Base-by-base conservation (phyloP, 2,888 invertebrate genomes). In the Balanococcus diminutus region DNA sequence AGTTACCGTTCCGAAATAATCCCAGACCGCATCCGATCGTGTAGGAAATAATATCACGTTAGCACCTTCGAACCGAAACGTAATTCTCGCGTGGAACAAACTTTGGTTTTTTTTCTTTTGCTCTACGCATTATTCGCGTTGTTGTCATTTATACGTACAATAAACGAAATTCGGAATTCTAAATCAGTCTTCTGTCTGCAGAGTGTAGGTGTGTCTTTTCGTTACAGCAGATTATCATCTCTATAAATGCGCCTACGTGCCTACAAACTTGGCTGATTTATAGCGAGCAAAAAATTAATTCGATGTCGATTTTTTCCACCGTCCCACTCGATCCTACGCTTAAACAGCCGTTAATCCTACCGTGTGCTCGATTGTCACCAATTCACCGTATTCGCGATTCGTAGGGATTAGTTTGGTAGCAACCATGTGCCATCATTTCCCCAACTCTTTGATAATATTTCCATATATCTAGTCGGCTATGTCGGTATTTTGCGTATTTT, bases 1-100 rank as follows among this genome's bases (percentile, higher is more conserved):
- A 84, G n/a, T 72, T 84, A 42, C 84, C 84, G 31, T 84, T 84
- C 46, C 84, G 84, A 39, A 84, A 84, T 75, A 84, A 84, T 75
- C 84, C 84, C n/a, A 36, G 84, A 16, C 75, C 84, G 28, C 84
- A 84, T 75, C 72, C 42, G 31, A 46, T 84, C 25, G 75, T 84
- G 2, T 84, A 36, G 28, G 8, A 22, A 22, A 56, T 1, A 3
- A 56, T 56, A 9, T 14, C 1, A 42, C 4, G 42, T 6, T n/a
- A n/a, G n/a, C 3, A 46, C 2, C 39, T 46, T 46, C 46, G 46
- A 46, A 14, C 4, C 3, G n/a, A n/a, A 46, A 46, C 16, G n/a
- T n/a, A 46, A n/a, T 14, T 46, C n/a, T 14, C n/a, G 4, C 14
- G 4, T 3, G n/a, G n/a, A 46, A n/a, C 46, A n/a, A 6, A n/a